A percentile compares a stretch with the other conserved stretches of the same genome.
These are phyloP conservation scores for Nemotelus pantherinus DNA, from an alignment of 2,888 invertebrate species.

Conservation along the genomic window DNA sequence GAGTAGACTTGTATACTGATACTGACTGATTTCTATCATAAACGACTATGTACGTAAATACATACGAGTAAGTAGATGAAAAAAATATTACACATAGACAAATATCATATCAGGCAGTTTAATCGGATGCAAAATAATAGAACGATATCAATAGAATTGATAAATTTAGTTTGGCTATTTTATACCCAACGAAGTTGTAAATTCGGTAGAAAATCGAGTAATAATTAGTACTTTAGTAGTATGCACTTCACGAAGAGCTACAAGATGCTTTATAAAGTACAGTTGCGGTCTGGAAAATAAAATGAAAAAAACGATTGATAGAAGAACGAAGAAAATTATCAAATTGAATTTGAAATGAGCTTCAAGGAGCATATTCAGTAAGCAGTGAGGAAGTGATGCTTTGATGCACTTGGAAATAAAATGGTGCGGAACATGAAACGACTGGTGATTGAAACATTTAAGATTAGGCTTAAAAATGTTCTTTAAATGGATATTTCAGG, in stretches of 20 bases:
- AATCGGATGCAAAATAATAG: neutral
- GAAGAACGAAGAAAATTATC: neutral
- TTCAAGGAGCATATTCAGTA: too few species aligned
- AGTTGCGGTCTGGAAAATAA: constrained; percentile 43
- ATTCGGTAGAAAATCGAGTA: neutral
- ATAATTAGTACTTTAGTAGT: neutral
- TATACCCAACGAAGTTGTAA: neutral
- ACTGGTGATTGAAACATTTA: too few species aligned
- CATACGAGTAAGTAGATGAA: neutral
- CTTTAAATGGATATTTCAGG: too few species aligned
- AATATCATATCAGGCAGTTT: neutral
- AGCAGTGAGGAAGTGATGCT: too few species aligned
- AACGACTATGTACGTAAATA: constrained; percentile 9
- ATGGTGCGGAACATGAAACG: too few species aligned
- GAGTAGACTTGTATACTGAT: constrained; percentile 12
- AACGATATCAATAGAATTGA: neutral
- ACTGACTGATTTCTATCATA: neutral
- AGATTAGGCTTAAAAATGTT: too few species aligned
- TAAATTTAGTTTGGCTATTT: neutral
- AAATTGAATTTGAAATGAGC: too few species aligned
- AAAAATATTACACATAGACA: constrained; percentile 7
- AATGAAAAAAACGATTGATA: constrained; percentile 22
- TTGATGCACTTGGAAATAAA: too few species aligned
- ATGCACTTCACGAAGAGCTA: neutral
- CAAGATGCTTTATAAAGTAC: constrained; percentile 1